A percentile compares a stretch with the other conserved stretches of the same genome.
Conservation (phyloP, 2,113 vertebrate genomes). For the Microtus oregoni region DNA sequence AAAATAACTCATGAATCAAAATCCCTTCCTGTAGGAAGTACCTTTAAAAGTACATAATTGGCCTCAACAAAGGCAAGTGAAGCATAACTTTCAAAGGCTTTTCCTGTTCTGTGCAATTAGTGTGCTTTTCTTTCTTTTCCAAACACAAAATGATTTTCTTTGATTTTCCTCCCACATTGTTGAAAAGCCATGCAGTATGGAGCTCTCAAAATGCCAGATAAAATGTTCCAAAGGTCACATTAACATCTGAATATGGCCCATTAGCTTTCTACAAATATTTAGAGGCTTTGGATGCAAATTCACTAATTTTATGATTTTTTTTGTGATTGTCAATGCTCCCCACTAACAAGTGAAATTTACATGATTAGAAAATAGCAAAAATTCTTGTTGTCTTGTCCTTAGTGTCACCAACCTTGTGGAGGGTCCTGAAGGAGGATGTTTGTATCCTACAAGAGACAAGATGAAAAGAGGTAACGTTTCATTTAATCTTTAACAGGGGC, state of each 20-base stretch:
- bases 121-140: constrained; percentile 77
- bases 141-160: constrained; percentile 81
- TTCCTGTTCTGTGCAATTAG: constrained; percentile 76
- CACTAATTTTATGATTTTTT: constrained; percentile 29
- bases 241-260: constrained; percentile 75
- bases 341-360: constrained; percentile 2
- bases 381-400: neutral
- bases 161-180: constrained; percentile 84
- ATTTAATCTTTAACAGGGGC: neutral
- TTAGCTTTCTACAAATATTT: constrained; percentile 74
- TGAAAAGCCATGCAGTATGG: constrained; percentile 79
- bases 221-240: constrained; percentile 83
- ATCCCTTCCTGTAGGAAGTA: constrained; percentile 58
- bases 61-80: constrained; percentile 78
- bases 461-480: neutral
- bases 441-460: neutral
- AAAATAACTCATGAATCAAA: constrained; percentile 77
- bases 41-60: constrained; percentile 77
- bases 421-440: neutral
- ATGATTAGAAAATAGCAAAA: neutral
- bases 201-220: constrained; percentile 80
- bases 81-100: constrained; percentile 78
- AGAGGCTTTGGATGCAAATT: constrained; percentile 26
- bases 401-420: neutral
- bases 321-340: neutral